These are phyloP conservation scores for Pardalotus punctatus DNA, from an alignment of 2,113 vertebrate species.

Conservation along the genomic window DNA sequence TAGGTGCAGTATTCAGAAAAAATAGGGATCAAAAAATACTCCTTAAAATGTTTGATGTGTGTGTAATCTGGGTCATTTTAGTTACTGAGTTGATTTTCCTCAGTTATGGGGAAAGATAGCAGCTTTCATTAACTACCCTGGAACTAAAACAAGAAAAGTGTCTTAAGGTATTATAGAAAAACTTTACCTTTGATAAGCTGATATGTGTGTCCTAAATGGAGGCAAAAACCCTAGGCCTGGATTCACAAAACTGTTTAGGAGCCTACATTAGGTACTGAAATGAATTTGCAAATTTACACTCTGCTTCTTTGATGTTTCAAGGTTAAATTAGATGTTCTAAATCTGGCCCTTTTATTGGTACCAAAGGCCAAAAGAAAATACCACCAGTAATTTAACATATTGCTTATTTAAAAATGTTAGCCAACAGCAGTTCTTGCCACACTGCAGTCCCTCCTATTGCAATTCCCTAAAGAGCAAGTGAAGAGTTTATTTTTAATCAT, in stretches of 20 bases:
- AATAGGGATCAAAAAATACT: background rate
- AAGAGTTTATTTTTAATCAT: conserved; percentile 4
- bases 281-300: background rate
- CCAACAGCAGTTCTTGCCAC: conserved; percentile 11
- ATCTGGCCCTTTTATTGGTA: background rate
- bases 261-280: background rate
- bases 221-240: background rate
- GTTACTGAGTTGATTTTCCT: background rate
- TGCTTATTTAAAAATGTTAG: background rate
- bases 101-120: background rate
- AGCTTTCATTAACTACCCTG: background rate
- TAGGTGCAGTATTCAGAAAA: background rate
- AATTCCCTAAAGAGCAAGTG: background rate
- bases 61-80: background rate
- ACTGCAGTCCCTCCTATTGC: background rate
- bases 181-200: background rate
- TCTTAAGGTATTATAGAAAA: background rate
- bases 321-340: background rate
- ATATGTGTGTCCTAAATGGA: background rate
- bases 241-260: background rate
- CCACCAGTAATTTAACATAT: background rate
- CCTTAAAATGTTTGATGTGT: background rate
- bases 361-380: background rate
- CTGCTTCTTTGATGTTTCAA: background rate
- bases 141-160: background rate